Evolutionary conservation across 2,797 vertebrate genomes (phyloP).

Genomic region (Florisuga fusca): DNA sequence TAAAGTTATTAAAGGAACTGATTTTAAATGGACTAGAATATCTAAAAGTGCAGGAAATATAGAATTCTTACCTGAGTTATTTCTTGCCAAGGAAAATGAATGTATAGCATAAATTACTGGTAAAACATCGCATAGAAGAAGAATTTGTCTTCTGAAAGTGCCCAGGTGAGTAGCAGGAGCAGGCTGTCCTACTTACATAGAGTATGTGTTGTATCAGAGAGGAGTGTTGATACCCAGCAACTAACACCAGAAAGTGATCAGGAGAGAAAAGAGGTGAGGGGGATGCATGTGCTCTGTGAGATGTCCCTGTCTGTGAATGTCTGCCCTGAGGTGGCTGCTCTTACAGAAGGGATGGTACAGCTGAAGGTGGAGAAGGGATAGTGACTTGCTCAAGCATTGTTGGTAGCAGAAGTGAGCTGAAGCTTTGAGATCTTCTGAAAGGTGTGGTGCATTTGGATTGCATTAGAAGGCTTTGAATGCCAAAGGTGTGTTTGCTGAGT

Average conservation of each 20-base stretch:
- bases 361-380: not conserved
- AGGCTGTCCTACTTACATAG: not conserved
- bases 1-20: not conserved
- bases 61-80: not conserved
- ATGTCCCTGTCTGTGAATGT: not conserved
- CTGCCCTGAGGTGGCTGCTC: not conserved
- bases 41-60: not conserved
- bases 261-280: not conserved
- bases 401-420: not conserved
- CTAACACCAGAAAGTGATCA: not conserved
- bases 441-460: not conserved
- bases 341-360: not conserved
- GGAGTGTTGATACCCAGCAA: not conserved
- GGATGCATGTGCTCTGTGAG: not conserved
- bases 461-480: not conserved
- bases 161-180: not conserved
- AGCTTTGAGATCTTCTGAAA: not conserved
- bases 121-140: not conserved
- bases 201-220: accelerated
- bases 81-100: not conserved
- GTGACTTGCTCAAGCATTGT: not conserved
- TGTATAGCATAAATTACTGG: not conserved
- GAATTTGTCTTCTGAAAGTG: not conserved
- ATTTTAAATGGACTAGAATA: not conserved
- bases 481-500: not conserved